phyloP scores from a whole-genome alignment of 2,797 vertebrate genomes.

The Chaunax sp. region DNA sequence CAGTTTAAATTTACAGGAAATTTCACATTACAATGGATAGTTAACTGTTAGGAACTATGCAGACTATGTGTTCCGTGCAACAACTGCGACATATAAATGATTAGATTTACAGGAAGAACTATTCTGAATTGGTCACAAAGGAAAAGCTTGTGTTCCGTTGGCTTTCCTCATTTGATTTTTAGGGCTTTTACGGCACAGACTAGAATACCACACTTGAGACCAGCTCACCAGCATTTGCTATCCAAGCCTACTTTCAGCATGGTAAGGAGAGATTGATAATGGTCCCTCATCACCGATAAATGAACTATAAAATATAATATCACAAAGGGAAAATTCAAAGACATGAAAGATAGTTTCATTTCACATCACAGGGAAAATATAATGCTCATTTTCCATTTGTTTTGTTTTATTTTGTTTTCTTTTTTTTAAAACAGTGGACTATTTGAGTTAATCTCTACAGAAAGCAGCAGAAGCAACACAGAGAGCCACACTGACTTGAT shows the following conservation, averaged over 20 bases:
- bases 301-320: constrained; percentile 60
- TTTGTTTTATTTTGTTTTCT: constrained; percentile 17
- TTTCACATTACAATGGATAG: neutral
- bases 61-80: constrained; percentile 19
- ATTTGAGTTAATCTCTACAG: constrained; percentile 40
- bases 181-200: constrained; percentile 43
- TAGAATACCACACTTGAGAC: constrained; percentile 56
- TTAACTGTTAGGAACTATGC: neutral
- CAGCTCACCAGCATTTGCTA: constrained; percentile 42
- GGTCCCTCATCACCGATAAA: constrained; percentile 59
- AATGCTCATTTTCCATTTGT: constrained; percentile 24
- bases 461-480: constrained; percentile 6
- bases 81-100: constrained; percentile 13
- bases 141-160: constrained; percentile 22
- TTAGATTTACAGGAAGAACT: constrained; percentile 25
- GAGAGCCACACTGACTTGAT: constrained; percentile 10
- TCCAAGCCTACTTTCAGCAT: constrained; percentile 34
- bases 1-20: too few relatives aligned
- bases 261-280: constrained; percentile 50
- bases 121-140: constrained; percentile 36
- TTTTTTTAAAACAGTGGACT: neutral
- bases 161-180: constrained; percentile 53
- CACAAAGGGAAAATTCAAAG: constrained; percentile 53
- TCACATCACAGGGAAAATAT: constrained; percentile 40
- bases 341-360: constrained; percentile 48